Base-by-base conservation (phyloP, 2,113 vertebrate species). In the Turnix velox region DNA sequence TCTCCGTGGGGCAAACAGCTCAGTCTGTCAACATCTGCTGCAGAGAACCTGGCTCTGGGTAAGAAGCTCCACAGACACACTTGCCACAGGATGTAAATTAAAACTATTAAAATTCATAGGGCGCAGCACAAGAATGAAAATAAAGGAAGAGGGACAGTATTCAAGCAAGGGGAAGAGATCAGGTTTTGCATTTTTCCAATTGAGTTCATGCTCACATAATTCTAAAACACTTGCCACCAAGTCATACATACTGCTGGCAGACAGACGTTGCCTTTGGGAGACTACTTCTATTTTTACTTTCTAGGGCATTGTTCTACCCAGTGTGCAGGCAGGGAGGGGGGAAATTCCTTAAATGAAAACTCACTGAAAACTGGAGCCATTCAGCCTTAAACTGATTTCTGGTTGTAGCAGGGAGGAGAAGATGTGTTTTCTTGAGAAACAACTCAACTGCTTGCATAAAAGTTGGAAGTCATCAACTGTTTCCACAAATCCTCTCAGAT, bases 251-350 rank as follows among this genome's bases (percentile, higher is more conserved):
- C 62, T 91, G 59, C 84, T 95, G 81, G 84, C 92, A 96, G 84
- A 92, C 69, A 94, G 54, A 79, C 67, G 31, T 9, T 79, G 87
- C 91, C 94, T 93, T 69, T 89, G 67, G 88, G 94, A 92, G 59
- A 62, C 40, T 58, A 87, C 17, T 94, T 94, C 93, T 95, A 95
- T 96, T 96, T 95, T 94, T 93, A 90, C 73, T 95, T 93, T 94
- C 94, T 93, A 93, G 94, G 74, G 49, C 84, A 89, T 76, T 91
- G 87, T 65, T 93, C 68, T 88, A 78, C 23, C 45, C 63, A 84
- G 14, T 4, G 37, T 31, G 20, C 54, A 88, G n/a, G 73, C 49
- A 7, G 87, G 42, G 51, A 63, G 9, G 14, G 23, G 23, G 67
- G 84, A 83, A 87, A 93, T 33, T 92, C 87, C 89, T 80, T 68